A percentile compares a stretch with the other conserved stretches of the same genome.
Evolutionary conservation across 2,888 invertebrate genomes (phyloP).

Genomic region (Orthonychiurus folsomi): DNA sequence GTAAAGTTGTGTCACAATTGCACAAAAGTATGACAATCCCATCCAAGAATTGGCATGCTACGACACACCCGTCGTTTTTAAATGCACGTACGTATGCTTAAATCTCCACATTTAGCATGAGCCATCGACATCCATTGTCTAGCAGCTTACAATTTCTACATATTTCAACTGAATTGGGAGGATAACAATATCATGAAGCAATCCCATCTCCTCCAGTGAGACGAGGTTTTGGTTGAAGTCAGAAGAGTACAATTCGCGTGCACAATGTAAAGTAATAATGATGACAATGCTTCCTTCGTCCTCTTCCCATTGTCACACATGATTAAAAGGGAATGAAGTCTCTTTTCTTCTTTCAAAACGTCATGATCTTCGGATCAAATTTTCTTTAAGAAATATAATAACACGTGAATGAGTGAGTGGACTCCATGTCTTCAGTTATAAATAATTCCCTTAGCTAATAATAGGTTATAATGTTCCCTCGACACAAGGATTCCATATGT

Average conservation of each 20-base stretch:
- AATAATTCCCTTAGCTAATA: background rate
- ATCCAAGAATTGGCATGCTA: background rate
- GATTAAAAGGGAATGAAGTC: slow-evolving; percentile 21
- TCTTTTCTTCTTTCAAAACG: background rate
- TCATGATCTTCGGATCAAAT: slow-evolving; percentile 27
- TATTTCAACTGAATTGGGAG: background rate
- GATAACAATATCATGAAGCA: background rate
- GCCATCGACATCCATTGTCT: background rate
- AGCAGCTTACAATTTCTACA: background rate
- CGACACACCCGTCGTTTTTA: too few relatives aligned
- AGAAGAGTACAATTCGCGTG: background rate
- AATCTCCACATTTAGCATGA: background rate
- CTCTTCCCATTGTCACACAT: slow-evolving; percentile 26
- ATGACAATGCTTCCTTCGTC: slow-evolving; percentile 18
- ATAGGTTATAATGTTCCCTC: background rate
- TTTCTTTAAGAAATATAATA: background rate
- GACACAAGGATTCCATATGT: background rate
- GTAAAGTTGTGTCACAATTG: background rate
- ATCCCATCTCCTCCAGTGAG: too few relatives aligned
- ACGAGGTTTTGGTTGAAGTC: background rate
- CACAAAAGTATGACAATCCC: background rate
- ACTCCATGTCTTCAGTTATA: background rate
- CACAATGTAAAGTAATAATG: slow-evolving; percentile 13
- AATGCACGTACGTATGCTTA: background rate
- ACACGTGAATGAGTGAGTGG: slow-evolving; percentile 3